These are phyloP conservation scores for Hydractinia symbiolongicarpus DNA, from an alignment of 30 jellyfish, hydroid and myxozoan species.

Conservation along the genomic window DNA sequence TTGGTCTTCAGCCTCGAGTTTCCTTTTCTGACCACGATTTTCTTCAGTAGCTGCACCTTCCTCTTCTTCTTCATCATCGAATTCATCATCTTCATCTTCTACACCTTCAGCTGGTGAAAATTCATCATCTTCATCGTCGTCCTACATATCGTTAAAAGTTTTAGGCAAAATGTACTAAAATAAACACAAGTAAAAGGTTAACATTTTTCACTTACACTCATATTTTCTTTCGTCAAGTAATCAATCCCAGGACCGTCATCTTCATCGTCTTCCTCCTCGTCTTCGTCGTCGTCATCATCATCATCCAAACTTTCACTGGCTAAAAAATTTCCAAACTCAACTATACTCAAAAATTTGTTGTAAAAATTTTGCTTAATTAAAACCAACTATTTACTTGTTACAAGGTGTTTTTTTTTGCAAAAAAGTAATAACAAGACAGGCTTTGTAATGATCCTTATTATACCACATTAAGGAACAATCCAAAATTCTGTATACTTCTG, in stretches of 20 bases:
- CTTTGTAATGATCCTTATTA: neutral
- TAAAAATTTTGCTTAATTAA: neutral
- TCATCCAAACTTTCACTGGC: neutral
- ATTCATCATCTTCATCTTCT: conserved; percentile 81
- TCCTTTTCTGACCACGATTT: neutral
- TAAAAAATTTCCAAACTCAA: neutral
- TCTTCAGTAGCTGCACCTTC: conserved; percentile 19
- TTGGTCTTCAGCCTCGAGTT: conserved; percentile 18
- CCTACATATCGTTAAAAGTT: conserved; percentile 29
- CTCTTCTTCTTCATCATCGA: conserved; percentile 83
- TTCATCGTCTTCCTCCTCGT: conserved; percentile 59
- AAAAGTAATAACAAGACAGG: neutral
- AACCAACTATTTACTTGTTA: neutral
- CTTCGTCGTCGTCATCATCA: conserved; percentile 72
- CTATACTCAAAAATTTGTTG: neutral
- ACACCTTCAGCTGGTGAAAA: conserved; percentile 84
- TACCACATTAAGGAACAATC: too few relatives aligned
- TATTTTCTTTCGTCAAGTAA: conserved; percentile 66
- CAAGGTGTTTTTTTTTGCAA: neutral
- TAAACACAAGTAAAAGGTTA: neutral
- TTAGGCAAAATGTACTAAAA: neutral
- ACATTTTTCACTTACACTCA: conserved; percentile 43
- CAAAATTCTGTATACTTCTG: too few relatives aligned
- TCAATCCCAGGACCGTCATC: conserved; percentile 80
- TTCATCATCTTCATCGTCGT: conserved; percentile 95